Percentiles rank a stretch among this genome's conserved stretches.
Evolutionary conservation across 2,888 invertebrate species (phyloP).

Genomic region (Tigriopus californicus): DNA sequence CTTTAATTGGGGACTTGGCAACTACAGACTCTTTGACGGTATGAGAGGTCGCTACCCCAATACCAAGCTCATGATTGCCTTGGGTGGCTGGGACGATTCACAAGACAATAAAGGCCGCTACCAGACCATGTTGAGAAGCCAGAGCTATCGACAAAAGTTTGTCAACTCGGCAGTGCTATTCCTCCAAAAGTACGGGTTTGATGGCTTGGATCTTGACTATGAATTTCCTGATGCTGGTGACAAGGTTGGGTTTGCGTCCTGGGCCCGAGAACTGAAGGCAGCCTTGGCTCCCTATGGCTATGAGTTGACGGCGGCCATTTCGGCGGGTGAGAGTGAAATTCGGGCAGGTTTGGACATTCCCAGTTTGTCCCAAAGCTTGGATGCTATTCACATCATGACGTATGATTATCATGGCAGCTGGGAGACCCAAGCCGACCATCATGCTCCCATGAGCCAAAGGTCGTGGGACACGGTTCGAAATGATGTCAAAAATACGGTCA

Average conservation of each 20-base stretch:
- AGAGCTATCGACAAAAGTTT: neutral
- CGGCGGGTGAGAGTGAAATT: neutral
- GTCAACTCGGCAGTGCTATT: neutral
- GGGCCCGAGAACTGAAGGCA: neutral
- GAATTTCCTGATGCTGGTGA: constrained; percentile 10
- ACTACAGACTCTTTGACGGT: constrained; percentile 4
- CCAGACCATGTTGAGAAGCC: neutral
- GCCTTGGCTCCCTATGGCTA: neutral
- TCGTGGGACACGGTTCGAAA: neutral
- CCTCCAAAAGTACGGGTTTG: constrained; percentile 9
- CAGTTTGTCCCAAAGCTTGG: neutral
- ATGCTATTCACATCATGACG: constrained; percentile 14
- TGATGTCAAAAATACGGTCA: neutral
- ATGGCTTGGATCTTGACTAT: constrained; percentile 16
- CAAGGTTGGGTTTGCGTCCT: neutral
- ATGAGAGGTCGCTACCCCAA: constrained; percentile 2
- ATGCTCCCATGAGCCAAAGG: constrained; percentile 1
- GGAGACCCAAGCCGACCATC: constrained; percentile 12
- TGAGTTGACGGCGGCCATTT: constrained; percentile 3
- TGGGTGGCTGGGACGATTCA: constrained; percentile 15
- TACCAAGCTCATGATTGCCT: constrained; percentile 6
- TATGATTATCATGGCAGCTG: constrained; percentile 16
- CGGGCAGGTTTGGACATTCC: constrained; percentile 13
- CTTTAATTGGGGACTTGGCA: neutral
- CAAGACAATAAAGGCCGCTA: neutral